Evolutionary conservation across 92 coral and sea anemone species (phyloP), one percentile per base, ranked within the genome.

Genomic region (Phenganax marumi): DNA sequence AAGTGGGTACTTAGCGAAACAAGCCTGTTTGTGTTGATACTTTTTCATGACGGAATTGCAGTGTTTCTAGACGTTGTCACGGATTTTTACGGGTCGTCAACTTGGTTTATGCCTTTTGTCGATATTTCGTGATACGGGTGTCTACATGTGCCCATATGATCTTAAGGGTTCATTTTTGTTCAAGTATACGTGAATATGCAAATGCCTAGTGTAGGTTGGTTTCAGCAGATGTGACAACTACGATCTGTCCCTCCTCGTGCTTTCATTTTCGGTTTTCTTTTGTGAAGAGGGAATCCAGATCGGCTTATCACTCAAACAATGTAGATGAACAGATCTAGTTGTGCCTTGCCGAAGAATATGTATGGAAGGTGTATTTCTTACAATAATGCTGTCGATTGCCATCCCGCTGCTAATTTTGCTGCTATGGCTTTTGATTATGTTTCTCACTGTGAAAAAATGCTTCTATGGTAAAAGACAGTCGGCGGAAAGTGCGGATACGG

Each of bases 291-390:
- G 46, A 74, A 52, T 18, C 48, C 19, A 74, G 48, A 25, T 25
- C 18, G 57, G 64, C 10, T 47, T 10, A 46, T 48, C 55, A 48
- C 39, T 48, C 77, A 72, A 21, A 24, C 26, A 50, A 10, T 72
- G 3, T 14, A 9, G 50, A 24, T 72, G 39, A 13, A 62, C 10
- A 13, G 18, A 18, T 18, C 68, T 9, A 62, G 18, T 39, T n/a
- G 19, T 13, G 12, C 33, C 10, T 19, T 19, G 24, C 43, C 12
- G 19, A 66, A 66, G 72, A 18, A 66, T 49, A 66, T 66, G 50
- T 72, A 76, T 76, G 81, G 81, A 56, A 50, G 68, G 68, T 2
- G 12, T 76, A 16, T 54, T 24, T 56, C 81, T 76, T 5, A 76
- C 81, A 55, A 56, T 76, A 6, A 12, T 8, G 52, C 68, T 76